Evolutionary conservation across 92 coral and sea anemone genomes (phyloP).

Genomic region (Bergia puertoricense): DNA sequence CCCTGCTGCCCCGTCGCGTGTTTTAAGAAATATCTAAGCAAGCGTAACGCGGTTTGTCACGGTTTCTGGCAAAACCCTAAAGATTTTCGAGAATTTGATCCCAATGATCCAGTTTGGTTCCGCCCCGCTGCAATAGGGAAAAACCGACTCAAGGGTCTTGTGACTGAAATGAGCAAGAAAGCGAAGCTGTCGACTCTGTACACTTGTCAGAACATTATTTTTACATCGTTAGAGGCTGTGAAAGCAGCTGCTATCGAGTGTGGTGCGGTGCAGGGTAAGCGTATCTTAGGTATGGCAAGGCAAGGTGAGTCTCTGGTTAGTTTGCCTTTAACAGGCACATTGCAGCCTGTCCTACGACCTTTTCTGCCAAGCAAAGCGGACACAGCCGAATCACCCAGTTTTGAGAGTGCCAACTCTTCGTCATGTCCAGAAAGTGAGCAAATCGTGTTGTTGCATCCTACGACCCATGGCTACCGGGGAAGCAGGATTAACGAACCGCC

Average conservation of each 20-base stretch:
- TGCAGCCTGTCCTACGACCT: background rate
- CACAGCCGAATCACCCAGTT: background rate
- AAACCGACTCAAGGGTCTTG: slow-evolving; percentile 15
- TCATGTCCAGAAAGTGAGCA: background rate
- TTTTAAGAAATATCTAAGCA: background rate
- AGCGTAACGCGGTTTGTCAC: background rate
- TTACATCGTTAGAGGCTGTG: background rate
- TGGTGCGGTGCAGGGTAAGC: background rate
- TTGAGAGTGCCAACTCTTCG: background rate
- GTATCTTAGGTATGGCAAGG: background rate
- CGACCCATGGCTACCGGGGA: too few relatives aligned
- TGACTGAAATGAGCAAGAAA: slow-evolving; percentile 11
- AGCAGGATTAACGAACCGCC: too few relatives aligned
- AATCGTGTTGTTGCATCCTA: too few relatives aligned
- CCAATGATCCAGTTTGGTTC: background rate
- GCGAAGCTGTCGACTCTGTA: background rate
- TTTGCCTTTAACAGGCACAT: background rate
- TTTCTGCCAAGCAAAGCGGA: background rate
- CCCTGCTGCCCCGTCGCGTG: slow-evolving; percentile 14
- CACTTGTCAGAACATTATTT: background rate
- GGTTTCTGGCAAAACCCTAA: slow-evolving; percentile 11
- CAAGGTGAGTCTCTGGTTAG: background rate
- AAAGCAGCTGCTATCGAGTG: background rate
- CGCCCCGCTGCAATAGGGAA: slow-evolving; percentile 10
- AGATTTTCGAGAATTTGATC: background rate